Evolutionary conservation across 2,113 vertebrate genomes (phyloP), one percentile per base, ranked within the genome.

Genomic region (Canis aureus): DNA sequence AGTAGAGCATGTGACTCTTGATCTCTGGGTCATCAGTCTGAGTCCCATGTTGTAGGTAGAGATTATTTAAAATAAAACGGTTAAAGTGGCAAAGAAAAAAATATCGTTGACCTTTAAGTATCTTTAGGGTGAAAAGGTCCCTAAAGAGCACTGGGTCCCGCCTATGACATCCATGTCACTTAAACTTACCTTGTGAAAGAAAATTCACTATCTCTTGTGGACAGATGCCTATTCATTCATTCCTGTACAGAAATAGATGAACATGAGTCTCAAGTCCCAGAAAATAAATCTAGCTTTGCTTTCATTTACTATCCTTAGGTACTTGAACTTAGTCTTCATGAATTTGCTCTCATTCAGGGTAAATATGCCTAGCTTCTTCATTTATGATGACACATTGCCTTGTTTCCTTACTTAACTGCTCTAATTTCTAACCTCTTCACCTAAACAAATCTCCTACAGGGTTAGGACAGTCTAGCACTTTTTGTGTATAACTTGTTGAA

Each of bases 221-320:
- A 43, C 7, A 3, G 4, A 74, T 66, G 12, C 5, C 35, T 76
- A 15, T 76, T 49, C 17, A 49, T 79, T 87, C 35, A 91, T 35
- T 85, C 43, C 20, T 15, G 43, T 5, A 27, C 4, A 82, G 71
- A 93, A 89, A 89, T 71, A 66, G 3, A 17, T 27, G 11, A 79
- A 53, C 17, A 38, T 4, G 15, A 11, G 69, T 91, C 55, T 79
- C 29, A 53, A 73, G n/a, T 62, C 53, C 16, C 55, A 94, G 64
- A 89, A 90, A 76, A 59, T 74, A 93, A 78, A 91, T 93, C 32
- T 60, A 16, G 6, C 22, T 82, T 87, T 25, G 27, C 71, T 94
- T 94, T 85, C 59, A 74, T 16, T 92, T 66, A 66, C 3, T 20
- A 29, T 49, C 15, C 16, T 91, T 15, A 57, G 79, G 67, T 64